A percentile compares a stretch with the other conserved stretches of the same genome.
Evolutionary conservation across 2,888 invertebrate genomes (phyloP).

Genomic region (Dione vanillae): DNA sequence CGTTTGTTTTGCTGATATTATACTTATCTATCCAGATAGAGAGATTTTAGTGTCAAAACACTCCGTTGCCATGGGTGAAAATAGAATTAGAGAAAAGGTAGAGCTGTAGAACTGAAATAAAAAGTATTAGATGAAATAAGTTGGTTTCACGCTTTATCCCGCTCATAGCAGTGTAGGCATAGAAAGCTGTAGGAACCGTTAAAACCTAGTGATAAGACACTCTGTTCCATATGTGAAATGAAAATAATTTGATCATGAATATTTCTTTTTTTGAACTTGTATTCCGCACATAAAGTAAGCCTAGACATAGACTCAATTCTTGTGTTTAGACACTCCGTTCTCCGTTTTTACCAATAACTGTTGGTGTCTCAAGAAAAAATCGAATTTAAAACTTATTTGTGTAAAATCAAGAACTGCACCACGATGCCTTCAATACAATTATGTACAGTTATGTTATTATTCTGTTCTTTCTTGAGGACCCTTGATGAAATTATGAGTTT

Average conservation of each 20-base stretch:
- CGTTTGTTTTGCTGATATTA: not conserved
- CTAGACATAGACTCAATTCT: too few relatives aligned
- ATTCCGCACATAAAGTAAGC: too few relatives aligned
- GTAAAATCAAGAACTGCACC: not conserved
- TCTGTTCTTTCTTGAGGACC: conserved; percentile 11
- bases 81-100: too few relatives aligned
- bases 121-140: too few relatives aligned
- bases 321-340: not conserved
- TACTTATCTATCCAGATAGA: too few relatives aligned
- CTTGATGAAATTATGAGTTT: conserved; percentile 9
- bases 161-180: not conserved
- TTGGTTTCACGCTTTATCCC: too few relatives aligned
- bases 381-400: not conserved
- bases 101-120: too few relatives aligned
- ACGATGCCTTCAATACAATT: not conserved
- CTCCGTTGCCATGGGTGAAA: too few relatives aligned
- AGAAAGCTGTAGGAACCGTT: too few relatives aligned
- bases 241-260: too few relatives aligned
- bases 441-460: not conserved
- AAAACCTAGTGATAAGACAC: not conserved
- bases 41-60: not conserved
- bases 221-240: too few relatives aligned
- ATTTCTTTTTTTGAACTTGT: too few relatives aligned
- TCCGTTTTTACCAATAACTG: not conserved
- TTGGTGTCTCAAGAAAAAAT: not conserved